phyloP scores from a whole-genome alignment of 1,140 invertebrate genomes.

The Drosophila yakuba region DNA sequence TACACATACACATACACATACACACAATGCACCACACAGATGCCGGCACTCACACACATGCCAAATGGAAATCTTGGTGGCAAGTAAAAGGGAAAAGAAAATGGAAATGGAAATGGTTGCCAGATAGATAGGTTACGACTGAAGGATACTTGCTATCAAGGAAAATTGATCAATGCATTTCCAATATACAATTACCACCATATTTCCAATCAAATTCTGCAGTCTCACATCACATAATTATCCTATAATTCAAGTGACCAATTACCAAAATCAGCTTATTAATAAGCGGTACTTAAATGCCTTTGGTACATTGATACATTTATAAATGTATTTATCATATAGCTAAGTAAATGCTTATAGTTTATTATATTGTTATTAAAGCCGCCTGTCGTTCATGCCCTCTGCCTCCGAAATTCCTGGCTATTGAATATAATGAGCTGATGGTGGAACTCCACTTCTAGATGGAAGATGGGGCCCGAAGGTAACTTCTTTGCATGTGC shows the following conservation, averaged over 20 bases:
- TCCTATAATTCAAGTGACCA: neutral
- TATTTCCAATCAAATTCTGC: too few relatives aligned
- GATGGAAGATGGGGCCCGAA: conserved; percentile 13
- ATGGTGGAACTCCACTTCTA: neutral
- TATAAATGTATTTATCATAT: neutral
- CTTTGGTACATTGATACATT: neutral
- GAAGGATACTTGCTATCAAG: neutral
- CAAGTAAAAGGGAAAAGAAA: neutral
- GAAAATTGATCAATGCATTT: neutral
- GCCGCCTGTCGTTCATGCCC: conserved; percentile 7
- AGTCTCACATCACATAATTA: too few relatives aligned
- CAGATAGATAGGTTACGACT: conserved; percentile 9
- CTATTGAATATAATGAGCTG: conserved; percentile 56
- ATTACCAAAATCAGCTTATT: neutral
- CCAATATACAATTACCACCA: too few relatives aligned
- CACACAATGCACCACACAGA: conserved; percentile 11
- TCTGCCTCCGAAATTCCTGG: neutral
- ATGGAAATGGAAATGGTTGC: neutral
- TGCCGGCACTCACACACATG: neutral
- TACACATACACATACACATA: conserved; percentile 54
- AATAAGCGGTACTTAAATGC: neutral
- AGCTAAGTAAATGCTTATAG: neutral
- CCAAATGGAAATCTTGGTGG: conserved; percentile 18
- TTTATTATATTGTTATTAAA: neutral
- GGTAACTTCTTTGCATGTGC: conserved; percentile 6